Evolutionary conservation across 2,797 vertebrate species (phyloP), one percentile per base, ranked within the genome.

Genomic region (Apogon talboti): DNA sequence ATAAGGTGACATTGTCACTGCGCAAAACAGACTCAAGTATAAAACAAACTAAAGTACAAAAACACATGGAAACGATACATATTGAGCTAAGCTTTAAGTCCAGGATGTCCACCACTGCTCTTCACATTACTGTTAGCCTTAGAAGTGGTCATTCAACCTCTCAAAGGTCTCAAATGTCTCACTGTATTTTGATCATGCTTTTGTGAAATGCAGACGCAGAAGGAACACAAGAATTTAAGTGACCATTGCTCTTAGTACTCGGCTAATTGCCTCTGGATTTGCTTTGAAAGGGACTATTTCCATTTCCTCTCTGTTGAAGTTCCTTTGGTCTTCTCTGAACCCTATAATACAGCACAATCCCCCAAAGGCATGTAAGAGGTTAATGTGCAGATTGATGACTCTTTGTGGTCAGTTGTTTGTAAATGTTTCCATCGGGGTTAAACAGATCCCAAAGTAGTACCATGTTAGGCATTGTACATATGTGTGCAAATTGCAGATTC

Each of bases 351-450:
- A 83, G 74, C 76, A 60, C 78, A 73, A 70, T 73, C 68, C 76
- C 83, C 76, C 62, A 47, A 78, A 87, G 90, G 84, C 85, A 84
- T 84, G 66, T 57, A 56, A 84, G 84, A 84, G 79, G 84, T 85
- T 91, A 90, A 91, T 83, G 76, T 79, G 78, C 82, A 88, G 90
- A 91, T 89, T 88, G 86, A 91, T 89, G 86, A 86, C 84, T 91
- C 88, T 90, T 89, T 81, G 80, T 79, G 87, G 88, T 87, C 89
- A 85, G 83, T 93, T 92, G 90, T 92, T 93, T 92, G 87, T 92
- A 92, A 94, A 93, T 91, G 91, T 85, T 93, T 93, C 92, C 89
- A 93, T 91, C 89, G 80, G 88, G 86, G 81, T 87, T 84, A 87
- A 87, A 87, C 70, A 76, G 82, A 81, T 77, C 80, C 82, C 65